Evolutionary conservation across 2,113 vertebrate species (phyloP), one percentile per base, ranked within the genome.

Genomic region (Kryptolebias marmoratus): DNA sequence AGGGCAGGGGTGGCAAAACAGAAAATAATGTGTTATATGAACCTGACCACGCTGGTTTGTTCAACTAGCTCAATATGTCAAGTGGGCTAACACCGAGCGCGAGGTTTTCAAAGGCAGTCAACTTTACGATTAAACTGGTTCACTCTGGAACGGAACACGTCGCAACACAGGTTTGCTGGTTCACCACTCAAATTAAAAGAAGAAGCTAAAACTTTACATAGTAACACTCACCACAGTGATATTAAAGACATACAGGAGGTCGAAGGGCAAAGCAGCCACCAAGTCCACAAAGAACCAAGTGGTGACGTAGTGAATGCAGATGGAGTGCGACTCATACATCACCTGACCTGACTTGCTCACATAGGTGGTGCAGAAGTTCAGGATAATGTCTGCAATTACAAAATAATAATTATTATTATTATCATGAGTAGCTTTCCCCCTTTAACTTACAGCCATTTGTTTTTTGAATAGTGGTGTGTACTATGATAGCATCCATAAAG

Each of bases 221-320:
- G 27, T 10, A 31, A 54, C 31, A 91, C 96, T 94, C 88, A 97
- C 96, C 93, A 97, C 96, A 0, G 95, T 96, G 83, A 97, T 91
- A 4, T 96, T 96, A 88, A 97, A 96, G 88, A 94, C 94, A 30
- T 96, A 97, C 67, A 97, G 93, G 61, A 97, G 93, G 84, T 97
- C 96, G 14, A 97, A 96, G 87, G 96, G 96, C 88, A 97, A 89
- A 1, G 96, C 96, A 0, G 96, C 96, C 0, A 97, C 94, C 79
- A 97, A 90, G 71, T 97, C 96, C 88, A 97, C 96, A 0, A 96
- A 95, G 90, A 97, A 97, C 96, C 96, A 97, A 9, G 95, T 95
- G 79, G 96, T 95, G 89, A 94, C 90, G 0, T 97, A 97, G 74
- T 97, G 96, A 88, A 96, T 91, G 89, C 95, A 97, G 87, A 97